Evolutionary conservation across 2,113 vertebrate genomes (phyloP).

Genomic region (Corvus cornix): DNA sequence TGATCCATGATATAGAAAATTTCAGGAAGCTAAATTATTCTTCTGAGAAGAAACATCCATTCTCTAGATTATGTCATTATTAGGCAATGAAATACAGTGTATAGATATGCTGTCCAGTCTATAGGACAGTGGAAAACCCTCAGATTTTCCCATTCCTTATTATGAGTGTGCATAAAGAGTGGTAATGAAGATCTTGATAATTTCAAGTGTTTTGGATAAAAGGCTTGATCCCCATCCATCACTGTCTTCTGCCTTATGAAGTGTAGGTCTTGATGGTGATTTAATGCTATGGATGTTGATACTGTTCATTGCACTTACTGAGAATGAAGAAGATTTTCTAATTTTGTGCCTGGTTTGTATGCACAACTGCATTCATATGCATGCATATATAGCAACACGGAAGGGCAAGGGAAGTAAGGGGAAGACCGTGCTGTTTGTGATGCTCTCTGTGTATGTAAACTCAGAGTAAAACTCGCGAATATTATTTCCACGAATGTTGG

Average conservation of each 20-base stretch:
- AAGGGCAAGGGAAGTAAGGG: not conserved
- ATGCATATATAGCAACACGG: not conserved
- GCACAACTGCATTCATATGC: not conserved
- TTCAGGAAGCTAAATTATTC: not conserved
- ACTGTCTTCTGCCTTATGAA: not conserved
- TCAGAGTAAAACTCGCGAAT: not conserved
- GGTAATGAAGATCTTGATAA: not conserved
- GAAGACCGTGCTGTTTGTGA: not conserved
- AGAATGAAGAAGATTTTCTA: not conserved
- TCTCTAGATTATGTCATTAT: not conserved
- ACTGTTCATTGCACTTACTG: not conserved
- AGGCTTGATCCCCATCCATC: not conserved
- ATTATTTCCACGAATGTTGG: not conserved
- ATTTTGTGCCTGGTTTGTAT: not conserved
- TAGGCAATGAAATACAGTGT: not conserved
- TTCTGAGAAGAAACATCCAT: not conserved
- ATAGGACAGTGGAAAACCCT: accelerated
- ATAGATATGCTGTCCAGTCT: not conserved
- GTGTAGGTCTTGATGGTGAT: not conserved
- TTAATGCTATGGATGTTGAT: not conserved
- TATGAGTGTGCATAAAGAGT: not conserved
- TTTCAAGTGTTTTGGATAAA: not conserved
- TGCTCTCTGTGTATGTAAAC: not conserved
- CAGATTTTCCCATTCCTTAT: not conserved
- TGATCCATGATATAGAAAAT: not conserved